These are phyloP conservation scores for Colletes collaris DNA, from an alignment of 2,888 invertebrate genomes.

Conservation along the genomic window DNA sequence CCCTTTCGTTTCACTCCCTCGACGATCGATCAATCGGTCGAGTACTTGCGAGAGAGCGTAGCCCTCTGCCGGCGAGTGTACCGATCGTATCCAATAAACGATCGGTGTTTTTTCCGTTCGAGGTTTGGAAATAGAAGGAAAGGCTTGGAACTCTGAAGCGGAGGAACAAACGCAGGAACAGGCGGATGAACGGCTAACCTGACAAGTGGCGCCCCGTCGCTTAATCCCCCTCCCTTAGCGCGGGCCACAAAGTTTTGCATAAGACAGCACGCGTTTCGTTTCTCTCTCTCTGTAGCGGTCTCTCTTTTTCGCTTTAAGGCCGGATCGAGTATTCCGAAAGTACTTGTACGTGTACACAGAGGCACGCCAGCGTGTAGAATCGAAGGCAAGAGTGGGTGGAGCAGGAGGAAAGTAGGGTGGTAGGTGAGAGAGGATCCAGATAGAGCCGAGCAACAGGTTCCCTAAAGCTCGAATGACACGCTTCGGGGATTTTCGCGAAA, in stretches of 20 bases:
- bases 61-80: too few species aligned
- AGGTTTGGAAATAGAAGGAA: not conserved
- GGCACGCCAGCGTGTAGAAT: slow-evolving; percentile 43
- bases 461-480: slow-evolving; percentile 78
- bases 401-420: slow-evolving; percentile 43
- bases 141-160: not conserved
- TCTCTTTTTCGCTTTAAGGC: slow-evolving; percentile 31
- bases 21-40: not conserved
- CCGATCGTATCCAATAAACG: not conserved
- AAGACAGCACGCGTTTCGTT: slow-evolving; percentile 70
- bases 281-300: slow-evolving; percentile 24
- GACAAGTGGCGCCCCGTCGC: slow-evolving; percentile 80
- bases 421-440: slow-evolving; percentile 69
- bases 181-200: slow-evolving; percentile 59
- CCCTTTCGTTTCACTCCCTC: not conserved
- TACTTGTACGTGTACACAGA: slow-evolving; percentile 61
- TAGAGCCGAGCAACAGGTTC: slow-evolving; percentile 79
- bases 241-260: slow-evolving; percentile 76
- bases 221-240: slow-evolving; percentile 67
- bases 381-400: slow-evolving; percentile 43
- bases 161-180: slow-evolving; percentile 11
- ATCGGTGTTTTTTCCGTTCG: not conserved
- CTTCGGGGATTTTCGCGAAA: slow-evolving; percentile 75
- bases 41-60: too few species aligned
- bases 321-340: slow-evolving; percentile 68